These are phyloP conservation scores for Seira musarum DNA, from an alignment of 2,888 invertebrate genomes.

Conservation along the genomic window DNA sequence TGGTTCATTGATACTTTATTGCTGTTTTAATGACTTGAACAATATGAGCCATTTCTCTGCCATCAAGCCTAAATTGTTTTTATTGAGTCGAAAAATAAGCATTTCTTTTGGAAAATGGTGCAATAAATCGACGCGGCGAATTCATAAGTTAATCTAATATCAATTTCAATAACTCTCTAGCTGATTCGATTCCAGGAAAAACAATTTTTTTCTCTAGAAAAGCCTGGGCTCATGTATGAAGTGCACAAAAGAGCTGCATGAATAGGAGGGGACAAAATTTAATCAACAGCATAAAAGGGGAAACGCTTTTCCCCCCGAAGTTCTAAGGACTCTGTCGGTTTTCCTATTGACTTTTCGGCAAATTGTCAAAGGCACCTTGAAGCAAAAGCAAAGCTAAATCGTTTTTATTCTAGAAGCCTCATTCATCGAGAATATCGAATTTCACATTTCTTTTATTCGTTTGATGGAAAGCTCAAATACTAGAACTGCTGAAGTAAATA, in stretches of 20 bases:
- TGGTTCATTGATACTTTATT: not conserved
- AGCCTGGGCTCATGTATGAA: not conserved
- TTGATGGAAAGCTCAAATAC: no score
- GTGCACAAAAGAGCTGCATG: not conserved
- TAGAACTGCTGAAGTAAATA: no score
- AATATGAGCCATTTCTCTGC: no score
- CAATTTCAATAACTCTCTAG: no score
- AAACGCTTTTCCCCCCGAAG: no score
- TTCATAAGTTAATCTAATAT: not conserved
- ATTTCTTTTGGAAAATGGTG: not conserved
- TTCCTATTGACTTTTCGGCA: not conserved
- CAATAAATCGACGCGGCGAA: not conserved
- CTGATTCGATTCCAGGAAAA: no score
- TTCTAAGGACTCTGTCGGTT: not conserved
- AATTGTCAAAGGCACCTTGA: not conserved
- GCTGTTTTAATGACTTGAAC: not conserved
- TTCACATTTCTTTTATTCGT: not conserved
- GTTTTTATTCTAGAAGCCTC: not conserved
- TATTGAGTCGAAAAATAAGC: not conserved
- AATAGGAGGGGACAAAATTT: not conserved
- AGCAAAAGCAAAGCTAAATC: not conserved
- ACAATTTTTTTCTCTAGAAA: not conserved
- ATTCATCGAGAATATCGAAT: not conserved
- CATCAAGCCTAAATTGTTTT: not conserved
- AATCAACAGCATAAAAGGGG: not conserved